Percentiles rank a stretch among this genome's conserved stretches.
Conservation (phyloP, 2,797 vertebrate genomes). For the Muscicapa striata region DNA sequence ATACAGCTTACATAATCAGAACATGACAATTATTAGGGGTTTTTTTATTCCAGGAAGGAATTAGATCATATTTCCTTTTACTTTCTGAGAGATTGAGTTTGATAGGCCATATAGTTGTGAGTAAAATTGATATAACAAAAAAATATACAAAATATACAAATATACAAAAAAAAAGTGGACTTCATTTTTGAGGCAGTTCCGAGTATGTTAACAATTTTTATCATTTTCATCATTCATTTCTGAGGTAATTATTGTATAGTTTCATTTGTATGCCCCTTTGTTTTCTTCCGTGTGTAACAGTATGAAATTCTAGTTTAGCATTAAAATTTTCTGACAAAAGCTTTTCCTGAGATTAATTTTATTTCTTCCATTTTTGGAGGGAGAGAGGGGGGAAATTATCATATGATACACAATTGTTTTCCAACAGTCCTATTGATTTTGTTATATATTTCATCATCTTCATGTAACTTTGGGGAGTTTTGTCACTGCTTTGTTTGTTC, state of each 20-base stretch:
- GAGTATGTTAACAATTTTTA: neutral
- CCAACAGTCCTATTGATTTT: neutral
- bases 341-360: neutral
- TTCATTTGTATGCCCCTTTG: neutral
- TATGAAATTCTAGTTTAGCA: neutral
- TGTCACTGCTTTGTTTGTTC: neutral
- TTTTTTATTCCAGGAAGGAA: neutral
- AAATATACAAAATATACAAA: no score
- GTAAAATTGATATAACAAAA: neutral
- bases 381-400: neutral
- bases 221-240: neutral
- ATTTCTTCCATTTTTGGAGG: neutral
- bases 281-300: neutral
- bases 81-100: neutral
- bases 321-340: neutral
- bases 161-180: neutral
- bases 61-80: neutral
- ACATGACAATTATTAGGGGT: rapidly evolving
- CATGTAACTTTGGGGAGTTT: neutral
- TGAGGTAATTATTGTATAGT: neutral
- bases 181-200: neutral
- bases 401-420: neutral
- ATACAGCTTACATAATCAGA: neutral
- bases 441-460: neutral
- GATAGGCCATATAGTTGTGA: neutral